Evolutionary conservation across 2,113 vertebrate species (phyloP), one percentile per base, ranked within the genome.

Genomic region (Lanius collurio): DNA sequence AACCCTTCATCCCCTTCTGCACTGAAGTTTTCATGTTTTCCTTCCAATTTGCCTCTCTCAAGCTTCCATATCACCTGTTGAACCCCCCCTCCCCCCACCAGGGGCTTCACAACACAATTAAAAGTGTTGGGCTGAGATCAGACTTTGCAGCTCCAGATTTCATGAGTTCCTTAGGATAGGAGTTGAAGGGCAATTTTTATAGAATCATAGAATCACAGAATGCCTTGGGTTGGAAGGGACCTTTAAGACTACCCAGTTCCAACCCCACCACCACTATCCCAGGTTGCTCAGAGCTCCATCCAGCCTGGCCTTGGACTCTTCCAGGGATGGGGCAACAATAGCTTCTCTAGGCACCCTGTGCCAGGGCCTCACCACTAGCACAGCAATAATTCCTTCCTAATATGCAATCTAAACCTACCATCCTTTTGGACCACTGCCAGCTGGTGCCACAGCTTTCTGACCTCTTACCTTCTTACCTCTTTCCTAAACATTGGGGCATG

Each of bases 1-100:
- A 87, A 13, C 3, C 8, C 31, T 52, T 47, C 52, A 27, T 23
- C 7, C 44, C 37, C 53, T 93, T 47, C 65, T 67, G 52, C 60
- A 77, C 28, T 20, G 20, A 62, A 24, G 10, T 63, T 87, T 63
- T 33, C 15, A 9, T 8, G 3, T 46, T 67, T 80, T 89, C 64
- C 74, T 67, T 59, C 19, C 67, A 55, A 7, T 10, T 30, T 62
- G 14, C 19, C 17, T 47, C 46, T 75, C 59, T 60, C 30, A 82
- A 39, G 64, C 19, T 70, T 55, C 60, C 53, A 52, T 0, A 13
- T 18, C 42, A 69, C n/a, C 23, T 7, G 3, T 13, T 46, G 42
- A 55, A 31, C 4, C 1, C 15, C 37, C 3, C 37, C 37, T 37
- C 20, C 27, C 3, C 15, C 6, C 1, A 16, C 1, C 46, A 85